Percentiles rank a stretch among this genome's conserved stretches.
phyloP scores from a whole-genome alignment of 2,797 vertebrate species.

The Tragelaphus oryx region DNA sequence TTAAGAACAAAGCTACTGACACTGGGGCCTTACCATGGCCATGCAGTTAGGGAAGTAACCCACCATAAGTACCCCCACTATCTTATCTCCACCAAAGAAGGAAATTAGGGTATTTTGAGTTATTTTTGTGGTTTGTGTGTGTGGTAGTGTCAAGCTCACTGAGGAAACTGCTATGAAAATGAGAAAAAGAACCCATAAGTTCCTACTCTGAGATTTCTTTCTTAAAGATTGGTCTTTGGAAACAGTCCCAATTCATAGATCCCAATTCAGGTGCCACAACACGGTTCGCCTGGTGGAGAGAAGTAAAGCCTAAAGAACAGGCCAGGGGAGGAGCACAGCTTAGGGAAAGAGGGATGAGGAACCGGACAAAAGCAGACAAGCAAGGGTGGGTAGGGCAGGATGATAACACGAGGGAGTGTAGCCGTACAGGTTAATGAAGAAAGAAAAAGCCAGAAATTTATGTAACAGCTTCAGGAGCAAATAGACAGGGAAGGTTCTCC shows the following conservation, averaged over 20 bases:
- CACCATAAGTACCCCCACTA: neutral
- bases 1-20: neutral
- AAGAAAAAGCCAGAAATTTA: constrained; percentile 48
- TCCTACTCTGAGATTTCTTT: constrained; percentile 29
- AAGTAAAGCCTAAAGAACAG: neutral
- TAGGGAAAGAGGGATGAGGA: neutral
- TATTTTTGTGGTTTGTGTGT: neutral
- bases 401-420: neutral
- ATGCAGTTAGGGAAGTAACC: neutral
- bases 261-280: neutral
- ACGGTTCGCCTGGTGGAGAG: neutral
- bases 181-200: neutral
- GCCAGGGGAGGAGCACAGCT: neutral
- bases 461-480: constrained; percentile 64
- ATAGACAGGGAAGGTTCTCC: constrained; percentile 59
- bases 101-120: neutral
- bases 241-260: neutral
- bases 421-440: neutral
- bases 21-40: neutral
- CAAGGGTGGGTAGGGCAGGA: neutral
- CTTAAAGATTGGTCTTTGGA: constrained; percentile 1
- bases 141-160: neutral
- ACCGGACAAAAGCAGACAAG: neutral
- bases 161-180: constrained; percentile 15
- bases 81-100: neutral